Base-by-base conservation (phyloP, 2,113 vertebrate genomes). In the Urocynchramus pylzowi region DNA sequence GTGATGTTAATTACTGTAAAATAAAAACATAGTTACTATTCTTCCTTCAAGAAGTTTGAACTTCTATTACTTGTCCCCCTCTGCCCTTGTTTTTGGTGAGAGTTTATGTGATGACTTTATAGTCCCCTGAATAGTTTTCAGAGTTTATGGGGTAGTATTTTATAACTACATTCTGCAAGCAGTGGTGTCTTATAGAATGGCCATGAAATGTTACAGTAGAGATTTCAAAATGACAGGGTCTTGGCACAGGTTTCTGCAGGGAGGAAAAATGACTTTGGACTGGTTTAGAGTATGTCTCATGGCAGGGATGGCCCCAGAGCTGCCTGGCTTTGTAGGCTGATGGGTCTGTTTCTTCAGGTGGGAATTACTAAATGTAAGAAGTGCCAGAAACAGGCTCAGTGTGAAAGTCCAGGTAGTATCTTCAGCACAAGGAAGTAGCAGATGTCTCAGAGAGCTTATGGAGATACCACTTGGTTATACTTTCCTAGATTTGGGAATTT, bases 141-240 rank as follows among this genome's bases (percentile, higher is more conserved):
- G 52, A 84, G 77, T 95, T 96, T 97, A 94, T 87, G 79, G 73
- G 63, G 74, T 33, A 41, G 33, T 93, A 67, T 96, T 91, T 96
- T 85, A 85, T 85, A 90, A 52, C 49, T 93, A n/a, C 83, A 60
- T 93, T 91, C 89, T 90, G 84, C 91, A 88, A 95, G 81, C 65
- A 80, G 39, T 54, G 41, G 39, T 87, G 77, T 95, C 79, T 85
- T 89, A 86, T 59, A 83, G 68, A 93, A 89, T 27, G 35, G 56
- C 79, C 47, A 4, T 75, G 94, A 93, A 90, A 73, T 64, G 54
- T 81, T 90, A 39, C 15, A 64, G 52, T 16, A 71, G 44, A 77
- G 71, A 76, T 83, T 95, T 89, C n/a, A 90, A 82, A 92, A 95
- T 78, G 61, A 74, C 27, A 69, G 9, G 47, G 37, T 69, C 82